These are phyloP conservation scores for Orchesellides sinensis DNA, from an alignment of 2,888 invertebrate genomes.

Conservation along the genomic window DNA sequence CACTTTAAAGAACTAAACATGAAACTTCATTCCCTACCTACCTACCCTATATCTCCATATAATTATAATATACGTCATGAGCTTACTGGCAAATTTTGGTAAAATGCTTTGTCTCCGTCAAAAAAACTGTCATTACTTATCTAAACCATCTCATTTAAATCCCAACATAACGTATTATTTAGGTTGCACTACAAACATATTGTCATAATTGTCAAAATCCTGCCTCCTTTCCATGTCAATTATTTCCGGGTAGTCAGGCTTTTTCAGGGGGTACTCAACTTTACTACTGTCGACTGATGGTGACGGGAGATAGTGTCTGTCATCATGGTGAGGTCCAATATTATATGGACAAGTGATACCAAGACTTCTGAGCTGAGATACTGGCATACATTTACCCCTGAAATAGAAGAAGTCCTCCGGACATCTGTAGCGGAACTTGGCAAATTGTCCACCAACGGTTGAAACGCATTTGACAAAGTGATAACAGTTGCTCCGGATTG, in stretches of 20 bases:
- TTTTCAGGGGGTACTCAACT: slow-evolving; percentile 31
- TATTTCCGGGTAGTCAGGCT: slow-evolving; percentile 32
- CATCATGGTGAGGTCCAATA: slow-evolving; percentile 24
- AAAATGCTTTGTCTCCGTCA: not conserved
- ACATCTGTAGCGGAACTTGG: slow-evolving; percentile 47
- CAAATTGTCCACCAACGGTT: slow-evolving; percentile 40
- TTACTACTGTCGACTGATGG: not conserved
- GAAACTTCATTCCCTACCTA: no score
- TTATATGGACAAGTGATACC: slow-evolving; percentile 44
- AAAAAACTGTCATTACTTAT: not conserved
- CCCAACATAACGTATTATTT: not conserved
- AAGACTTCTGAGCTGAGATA: not conserved
- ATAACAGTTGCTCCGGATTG: slow-evolving; percentile 19
- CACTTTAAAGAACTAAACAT: not conserved
- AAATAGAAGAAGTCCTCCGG: slow-evolving; percentile 48
- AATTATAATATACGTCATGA: not conserved
- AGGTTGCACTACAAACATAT: slow-evolving; percentile 5
- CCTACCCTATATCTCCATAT: not conserved
- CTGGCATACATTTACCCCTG: slow-evolving; percentile 30
- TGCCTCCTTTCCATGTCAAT: slow-evolving; percentile 49
- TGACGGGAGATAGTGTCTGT: slow-evolving; percentile 34
- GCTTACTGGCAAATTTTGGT: not conserved
- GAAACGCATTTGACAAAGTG: slow-evolving; percentile 35
- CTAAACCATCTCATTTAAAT: not conserved
- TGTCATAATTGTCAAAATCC: slow-evolving; percentile 30